A percentile compares a stretch with the other conserved stretches of the same genome.
These are phyloP conservation scores for Labeo rohita DNA, from an alignment of 2,113 vertebrate genomes.

Conservation along the genomic window DNA sequence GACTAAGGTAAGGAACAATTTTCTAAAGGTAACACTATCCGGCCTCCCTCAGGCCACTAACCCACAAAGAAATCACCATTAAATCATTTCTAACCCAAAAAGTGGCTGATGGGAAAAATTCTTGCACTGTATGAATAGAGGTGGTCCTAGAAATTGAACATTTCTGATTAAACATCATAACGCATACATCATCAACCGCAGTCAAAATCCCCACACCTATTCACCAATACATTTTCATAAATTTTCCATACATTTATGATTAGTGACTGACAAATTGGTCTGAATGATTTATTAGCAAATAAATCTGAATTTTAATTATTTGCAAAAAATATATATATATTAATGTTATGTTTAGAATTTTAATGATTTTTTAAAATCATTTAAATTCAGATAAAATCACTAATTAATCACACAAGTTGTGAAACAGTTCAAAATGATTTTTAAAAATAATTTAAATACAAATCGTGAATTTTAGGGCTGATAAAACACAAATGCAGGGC, in stretches of 20 bases:
- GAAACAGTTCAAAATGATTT: too few species aligned
- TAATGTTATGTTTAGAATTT: background rate
- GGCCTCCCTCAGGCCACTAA: conserved; percentile 10
- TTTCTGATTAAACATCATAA: background rate
- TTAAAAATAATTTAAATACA: too few species aligned
- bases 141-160: background rate
- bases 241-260: background rate
- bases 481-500: too few species aligned
- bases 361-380: background rate
- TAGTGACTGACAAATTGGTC: background rate
- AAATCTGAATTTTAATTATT: too few species aligned
- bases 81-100: conserved; percentile 31
- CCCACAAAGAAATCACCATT: background rate
- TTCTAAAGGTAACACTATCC: conserved; percentile 41
- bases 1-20: conserved; percentile 38
- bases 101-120: background rate
- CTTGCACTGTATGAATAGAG: background rate
- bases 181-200: background rate
- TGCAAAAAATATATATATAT: too few species aligned
- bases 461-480: too few species aligned
- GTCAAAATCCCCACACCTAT: background rate
- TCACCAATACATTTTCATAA: background rate
- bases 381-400: too few species aligned
- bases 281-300: background rate
- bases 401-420: too few species aligned